Base-by-base conservation (phyloP, 2,888 invertebrate species). In the Nymphalis urticae region DNA sequence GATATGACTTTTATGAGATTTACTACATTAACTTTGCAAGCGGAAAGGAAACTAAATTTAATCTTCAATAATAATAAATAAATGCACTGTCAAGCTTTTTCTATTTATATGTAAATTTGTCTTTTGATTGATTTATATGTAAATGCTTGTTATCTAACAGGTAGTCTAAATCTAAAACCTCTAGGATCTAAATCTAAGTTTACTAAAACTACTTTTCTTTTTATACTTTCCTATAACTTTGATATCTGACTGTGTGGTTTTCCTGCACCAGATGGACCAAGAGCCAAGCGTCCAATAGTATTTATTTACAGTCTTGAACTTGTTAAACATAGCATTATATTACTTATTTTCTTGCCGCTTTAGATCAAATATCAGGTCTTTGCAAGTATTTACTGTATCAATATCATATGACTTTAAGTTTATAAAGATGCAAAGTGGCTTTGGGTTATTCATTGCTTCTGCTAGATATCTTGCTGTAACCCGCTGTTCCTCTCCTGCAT, bases 181-280 rank as follows among this genome's bases (percentile, higher is more conserved):
- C 98, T 9, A 66, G 99, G 99, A 93, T 99, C 98, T 85, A 95
- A 88, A 93, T 99, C 98, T 85, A 95, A 88, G 85, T 99, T 99
- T 9, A 99, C 94, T 27, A 98, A 92, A 6, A 96, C 94, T 17
- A 97, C 96, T 85, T 96, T 95, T 77, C 99, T 94, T 50, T 97
- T 97, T 48, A 97, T 86, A 77, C 95, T 95, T 71, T 92, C 93
- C 65, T 98, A 94, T 79, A 97, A 95, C 71, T 96, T 93, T 53
- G 94, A 93, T 92, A 98, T 96, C 84, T 96, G 96, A 72, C 94
- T 93, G 85, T 98, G 98, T 7, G 98, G 98, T 93, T 99, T 99
- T 0, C 99, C 99, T 75, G 98, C 96, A 65, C 98, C 99, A 8
- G 98, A 98, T 19, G 99, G 99, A 0, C 99, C 99, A 77, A 99